Evolutionary conservation across 2,797 vertebrate genomes (phyloP).

Genomic region (Cyprinella venusta): DNA sequence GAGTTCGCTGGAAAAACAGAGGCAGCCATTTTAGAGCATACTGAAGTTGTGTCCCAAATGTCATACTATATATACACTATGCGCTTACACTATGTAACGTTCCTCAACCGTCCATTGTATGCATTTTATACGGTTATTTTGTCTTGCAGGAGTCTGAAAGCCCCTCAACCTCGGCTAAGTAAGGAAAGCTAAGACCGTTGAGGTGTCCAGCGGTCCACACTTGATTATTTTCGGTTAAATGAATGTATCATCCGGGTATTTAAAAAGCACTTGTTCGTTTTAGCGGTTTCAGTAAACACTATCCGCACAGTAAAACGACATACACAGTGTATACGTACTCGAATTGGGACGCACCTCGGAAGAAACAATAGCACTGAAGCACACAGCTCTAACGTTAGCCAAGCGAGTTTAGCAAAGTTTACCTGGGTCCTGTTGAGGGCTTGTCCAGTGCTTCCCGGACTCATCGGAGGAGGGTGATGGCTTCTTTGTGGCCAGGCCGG

Average conservation of each 20-base stretch:
- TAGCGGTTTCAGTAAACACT: neutral
- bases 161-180: neutral
- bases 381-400: conserved; percentile 45
- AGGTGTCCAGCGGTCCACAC: neutral
- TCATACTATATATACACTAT: neutral
- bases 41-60: conserved; percentile 45
- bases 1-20: conserved; percentile 80
- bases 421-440: conserved; percentile 90
- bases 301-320: neutral
- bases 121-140: neutral
- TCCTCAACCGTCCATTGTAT: neutral
- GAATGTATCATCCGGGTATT: neutral
- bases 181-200: neutral
- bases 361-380: conserved; percentile 87
- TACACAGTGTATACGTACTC: neutral
- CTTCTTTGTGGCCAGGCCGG: conserved; percentile 92
- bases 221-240: neutral
- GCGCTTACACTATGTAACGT: neutral
- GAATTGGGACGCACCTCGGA: neutral
- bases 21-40: conserved; percentile 94
- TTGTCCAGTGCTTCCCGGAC: conserved; percentile 91
- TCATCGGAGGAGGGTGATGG: conserved; percentile 92
- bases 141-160: neutral
- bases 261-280: neutral
- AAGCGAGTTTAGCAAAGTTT: conserved; percentile 71